These are phyloP conservation scores for Ormyrus thymus DNA, from an alignment of 2,888 invertebrate species.

Conservation along the genomic window DNA sequence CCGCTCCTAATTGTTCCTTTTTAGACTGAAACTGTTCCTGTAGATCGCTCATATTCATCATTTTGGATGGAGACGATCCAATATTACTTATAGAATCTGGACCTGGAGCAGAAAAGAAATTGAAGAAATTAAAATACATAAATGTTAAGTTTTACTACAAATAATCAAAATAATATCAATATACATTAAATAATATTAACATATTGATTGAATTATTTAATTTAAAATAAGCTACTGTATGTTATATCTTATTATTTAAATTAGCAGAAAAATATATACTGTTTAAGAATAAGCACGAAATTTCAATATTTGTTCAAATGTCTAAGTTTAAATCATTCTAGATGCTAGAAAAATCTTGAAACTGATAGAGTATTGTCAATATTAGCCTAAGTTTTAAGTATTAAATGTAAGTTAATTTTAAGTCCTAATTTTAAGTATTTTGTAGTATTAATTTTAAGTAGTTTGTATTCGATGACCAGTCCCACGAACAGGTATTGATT, in stretches of 20 bases:
- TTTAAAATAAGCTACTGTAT: not conserved
- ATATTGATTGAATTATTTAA: not conserved
- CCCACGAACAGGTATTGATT: too few species aligned
- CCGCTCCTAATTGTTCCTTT: constrained; percentile 68
- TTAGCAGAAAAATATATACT: not conserved
- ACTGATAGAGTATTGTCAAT: too few species aligned
- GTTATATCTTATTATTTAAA: not conserved
- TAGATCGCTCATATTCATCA: constrained; percentile 71
- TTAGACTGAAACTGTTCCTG: constrained; percentile 71
- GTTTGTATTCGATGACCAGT: too few species aligned
- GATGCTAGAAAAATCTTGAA: too few species aligned
- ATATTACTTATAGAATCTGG: constrained; percentile 76
- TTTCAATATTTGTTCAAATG: too few species aligned
- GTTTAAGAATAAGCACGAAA: not conserved
- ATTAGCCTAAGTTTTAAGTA: too few species aligned
- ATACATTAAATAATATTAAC: not conserved
- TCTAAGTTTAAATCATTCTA: too few species aligned
- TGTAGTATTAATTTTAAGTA: too few species aligned
- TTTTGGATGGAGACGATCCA: constrained; percentile 76
- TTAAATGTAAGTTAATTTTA: too few species aligned
- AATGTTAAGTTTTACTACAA: not conserved
- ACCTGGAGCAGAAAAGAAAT: constrained; percentile 64
- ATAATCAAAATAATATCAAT: not conserved
- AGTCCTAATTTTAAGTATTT: too few species aligned
- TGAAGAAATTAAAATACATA: not conserved